Evolutionary conservation across 2,888 invertebrate species (phyloP), one percentile per base, ranked within the genome.

Genomic region (Drosophila cognata): DNA sequence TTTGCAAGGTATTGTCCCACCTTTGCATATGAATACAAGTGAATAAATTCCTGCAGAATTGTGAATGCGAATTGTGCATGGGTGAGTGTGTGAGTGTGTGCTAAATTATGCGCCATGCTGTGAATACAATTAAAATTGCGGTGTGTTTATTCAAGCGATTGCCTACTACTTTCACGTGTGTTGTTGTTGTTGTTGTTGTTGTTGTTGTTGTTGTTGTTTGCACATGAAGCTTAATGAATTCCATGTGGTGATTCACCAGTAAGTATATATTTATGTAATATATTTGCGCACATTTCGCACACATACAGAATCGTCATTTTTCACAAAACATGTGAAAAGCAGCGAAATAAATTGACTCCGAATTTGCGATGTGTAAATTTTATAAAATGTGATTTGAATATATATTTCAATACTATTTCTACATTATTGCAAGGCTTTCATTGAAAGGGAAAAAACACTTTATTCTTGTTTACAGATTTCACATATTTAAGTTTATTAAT

Each of bases 101-200:
- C 60, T 43, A 74, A 77, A 77, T 77, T 77, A 78, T 77, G 77
- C 77, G 74, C 64, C 70, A 68, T 53, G 64, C 48, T 57, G 78
- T 74, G 78, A 77, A 78, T 78, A 74, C 67, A 78, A 74, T 78
- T 78, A 78, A 78, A 78, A 74, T 64, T 65, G 53, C 51, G 68
- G 55, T 53, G 59, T 78, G 71, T 77, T 78, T 74, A 71, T 77
- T 78, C 78, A 77, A 71, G 74, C 77, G 67, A 66, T 77, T 77
- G 51, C 67, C 70, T 78, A 64, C 66, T 48, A 31, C 55, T 41
- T 25, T 55, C 31, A 35, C 56, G 11, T 43, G 41, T 29, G 29
- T 51, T 8, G 33, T 7, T 36, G 41, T 7, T 36, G 41, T 33
- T 56, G 48, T 41, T 28, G 60, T 18, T 56, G 25, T 31, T 25